A percentile compares a stretch with the other conserved stretches of the same genome.
phyloP scores from a whole-genome alignment of 92 coral and sea anemone genomes.

The Ricordea florida region DNA sequence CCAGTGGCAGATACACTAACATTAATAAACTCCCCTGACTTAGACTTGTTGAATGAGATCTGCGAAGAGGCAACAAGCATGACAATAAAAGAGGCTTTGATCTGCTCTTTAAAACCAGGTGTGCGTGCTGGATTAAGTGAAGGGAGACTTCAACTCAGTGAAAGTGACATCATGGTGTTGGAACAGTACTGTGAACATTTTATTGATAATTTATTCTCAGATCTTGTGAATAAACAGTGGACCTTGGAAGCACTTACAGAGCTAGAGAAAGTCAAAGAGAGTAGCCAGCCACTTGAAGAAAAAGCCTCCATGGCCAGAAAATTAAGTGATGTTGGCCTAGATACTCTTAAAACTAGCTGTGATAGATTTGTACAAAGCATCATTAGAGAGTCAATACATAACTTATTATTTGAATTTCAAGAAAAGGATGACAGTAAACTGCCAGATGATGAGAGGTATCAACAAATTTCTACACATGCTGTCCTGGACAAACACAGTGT shows the following conservation, averaged over 20 bases:
- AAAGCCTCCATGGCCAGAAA: constrained; percentile 45
- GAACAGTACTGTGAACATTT: constrained; percentile 83
- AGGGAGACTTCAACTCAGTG: constrained; percentile 65
- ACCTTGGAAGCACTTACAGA: no score
- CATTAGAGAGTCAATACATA: constrained; percentile 77
- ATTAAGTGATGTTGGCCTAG: constrained; percentile 61
- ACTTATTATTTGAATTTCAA: constrained; percentile 41
- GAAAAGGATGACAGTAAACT: not conserved
- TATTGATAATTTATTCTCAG: constrained; percentile 72
- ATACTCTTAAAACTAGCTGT: constrained; percentile 67
- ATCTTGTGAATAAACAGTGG: constrained; percentile 52
- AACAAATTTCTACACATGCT: not conserved
- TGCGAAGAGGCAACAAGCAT: constrained; percentile 90
- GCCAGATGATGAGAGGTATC: not conserved
- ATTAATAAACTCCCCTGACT: constrained; percentile 12
- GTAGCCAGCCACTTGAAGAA: not conserved
- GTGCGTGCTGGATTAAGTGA: constrained; percentile 72
- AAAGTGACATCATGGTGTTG: constrained; percentile 69
- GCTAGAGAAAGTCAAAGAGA: not conserved
- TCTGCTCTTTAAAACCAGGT: constrained; percentile 76
- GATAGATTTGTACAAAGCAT: constrained; percentile 75
- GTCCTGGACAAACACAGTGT: not conserved
- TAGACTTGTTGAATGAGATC: constrained; percentile 65
- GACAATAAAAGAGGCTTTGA: constrained; percentile 87
- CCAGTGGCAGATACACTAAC: not conserved